Percentiles rank a stretch among this genome's conserved stretches.
Evolutionary conservation across 2,113 vertebrate genomes (phyloP).

Genomic region (Hepsetus odoe): DNA sequence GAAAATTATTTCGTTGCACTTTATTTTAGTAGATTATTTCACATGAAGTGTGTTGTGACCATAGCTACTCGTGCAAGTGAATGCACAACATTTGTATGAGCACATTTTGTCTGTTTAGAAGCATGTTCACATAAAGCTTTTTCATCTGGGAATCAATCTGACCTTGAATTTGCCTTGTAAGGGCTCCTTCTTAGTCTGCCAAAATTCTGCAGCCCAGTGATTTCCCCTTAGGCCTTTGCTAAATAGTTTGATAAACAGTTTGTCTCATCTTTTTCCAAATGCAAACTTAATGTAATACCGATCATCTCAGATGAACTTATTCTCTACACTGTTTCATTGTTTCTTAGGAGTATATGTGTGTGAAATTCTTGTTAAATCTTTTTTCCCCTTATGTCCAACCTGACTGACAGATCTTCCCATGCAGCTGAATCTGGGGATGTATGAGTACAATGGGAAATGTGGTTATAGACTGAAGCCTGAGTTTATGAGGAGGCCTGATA

Average conservation of each 20-base stretch:
- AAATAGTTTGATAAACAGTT: background rate
- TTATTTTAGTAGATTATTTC: no score
- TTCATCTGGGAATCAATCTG: background rate
- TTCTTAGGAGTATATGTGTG: background rate
- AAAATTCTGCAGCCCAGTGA: background rate
- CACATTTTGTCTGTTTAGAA: no score
- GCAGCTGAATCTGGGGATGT: constrained; percentile 98
- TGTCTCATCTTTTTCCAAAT: constrained; percentile 16
- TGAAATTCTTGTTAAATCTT: background rate
- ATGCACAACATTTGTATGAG: no score
- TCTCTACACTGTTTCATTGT: background rate
- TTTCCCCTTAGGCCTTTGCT: background rate
- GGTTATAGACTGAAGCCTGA: constrained; percentile 95
- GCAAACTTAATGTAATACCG: background rate
- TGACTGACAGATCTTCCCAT: constrained; percentile 88
- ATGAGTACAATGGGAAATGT: constrained; percentile 95
- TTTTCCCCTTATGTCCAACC: background rate
- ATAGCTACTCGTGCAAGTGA: no score
- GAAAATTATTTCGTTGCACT: no score
- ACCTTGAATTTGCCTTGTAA: background rate
- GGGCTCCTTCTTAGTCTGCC: background rate
- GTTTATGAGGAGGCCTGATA: constrained; percentile 96
- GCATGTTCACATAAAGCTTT: background rate
- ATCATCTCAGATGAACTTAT: background rate
- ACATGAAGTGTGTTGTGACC: no score